Evolutionary conservation across 2,888 invertebrate species (phyloP).

Genomic region (Incurvaria masculella): DNA sequence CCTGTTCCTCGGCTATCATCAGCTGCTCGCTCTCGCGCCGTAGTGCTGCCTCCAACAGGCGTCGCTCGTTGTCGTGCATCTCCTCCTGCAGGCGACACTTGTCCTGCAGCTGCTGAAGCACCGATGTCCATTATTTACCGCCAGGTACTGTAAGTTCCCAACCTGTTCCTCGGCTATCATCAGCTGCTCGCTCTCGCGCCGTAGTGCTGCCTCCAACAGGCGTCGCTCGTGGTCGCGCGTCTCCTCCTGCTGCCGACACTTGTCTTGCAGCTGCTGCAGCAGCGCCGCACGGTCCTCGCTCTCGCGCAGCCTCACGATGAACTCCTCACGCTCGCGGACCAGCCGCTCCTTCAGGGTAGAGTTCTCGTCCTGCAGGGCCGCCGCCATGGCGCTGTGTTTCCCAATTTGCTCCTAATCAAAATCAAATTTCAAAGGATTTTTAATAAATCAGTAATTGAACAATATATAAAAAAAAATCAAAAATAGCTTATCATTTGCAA

Average conservation of each 20-base stretch:
- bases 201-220: conserved; percentile 34
- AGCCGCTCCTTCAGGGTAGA: conserved; percentile 42
- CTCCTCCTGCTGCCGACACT: conserved; percentile 48
- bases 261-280: conserved; percentile 43
- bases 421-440: too few species aligned
- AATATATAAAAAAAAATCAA: too few species aligned
- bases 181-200: conserved; percentile 37
- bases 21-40: conserved; percentile 38
- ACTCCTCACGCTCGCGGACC: conserved; percentile 46
- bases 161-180: conserved; percentile 46
- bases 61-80: conserved; percentile 38
- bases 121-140: conserved; percentile 44
- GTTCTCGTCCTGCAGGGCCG: conserved; percentile 45
- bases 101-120: conserved; percentile 44
- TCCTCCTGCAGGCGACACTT: conserved; percentile 49
- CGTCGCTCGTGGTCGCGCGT: conserved; percentile 40
- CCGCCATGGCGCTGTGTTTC: conserved; percentile 37
- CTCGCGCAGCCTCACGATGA: conserved; percentile 46
- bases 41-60: conserved; percentile 34
- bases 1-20: conserved; percentile 43
- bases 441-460: too few species aligned
- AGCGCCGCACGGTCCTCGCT: conserved; percentile 51
- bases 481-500: too few species aligned
- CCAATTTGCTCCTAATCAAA: conserved; percentile 34
- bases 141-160: conserved; percentile 53